Conservation (phyloP, 2,797 vertebrate species). For the Hipposideros larvatus region DNA sequence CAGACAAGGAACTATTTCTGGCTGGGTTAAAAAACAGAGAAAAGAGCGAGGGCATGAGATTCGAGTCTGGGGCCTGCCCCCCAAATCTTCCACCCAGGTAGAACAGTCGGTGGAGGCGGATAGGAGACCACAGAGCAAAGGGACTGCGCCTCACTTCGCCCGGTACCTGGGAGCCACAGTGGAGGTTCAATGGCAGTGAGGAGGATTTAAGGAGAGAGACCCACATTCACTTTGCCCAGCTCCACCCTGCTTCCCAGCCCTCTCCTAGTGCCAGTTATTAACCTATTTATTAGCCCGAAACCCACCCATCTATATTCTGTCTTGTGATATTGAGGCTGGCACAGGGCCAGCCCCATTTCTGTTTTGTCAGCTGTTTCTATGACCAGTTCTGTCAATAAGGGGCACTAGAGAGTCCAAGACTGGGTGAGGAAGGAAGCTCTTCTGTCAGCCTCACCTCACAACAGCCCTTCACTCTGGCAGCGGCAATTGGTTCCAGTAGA, state of each 20-base stretch:
- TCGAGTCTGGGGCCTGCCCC: not conserved
- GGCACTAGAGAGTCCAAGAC: not conserved
- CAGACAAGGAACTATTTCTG: not conserved
- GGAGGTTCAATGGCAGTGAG: no score
- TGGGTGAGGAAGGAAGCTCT: fast-evolving
- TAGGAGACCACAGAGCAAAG: not conserved
- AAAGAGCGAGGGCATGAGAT: not conserved
- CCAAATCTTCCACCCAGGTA: not conserved
- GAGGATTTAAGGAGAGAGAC: not conserved
- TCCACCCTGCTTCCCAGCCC: not conserved
- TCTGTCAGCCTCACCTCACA: not conserved
- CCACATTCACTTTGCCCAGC: not conserved
- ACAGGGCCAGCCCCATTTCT: not conserved
- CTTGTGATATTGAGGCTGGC: not conserved
- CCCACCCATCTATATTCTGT: not conserved
- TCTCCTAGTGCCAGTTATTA: not conserved
- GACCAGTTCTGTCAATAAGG: not conserved
- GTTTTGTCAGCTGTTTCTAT: not conserved
- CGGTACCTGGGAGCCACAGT: not conserved
- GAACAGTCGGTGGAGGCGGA: not conserved
- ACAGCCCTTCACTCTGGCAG: not conserved
- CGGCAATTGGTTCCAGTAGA: not conserved
- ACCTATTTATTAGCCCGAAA: not conserved
- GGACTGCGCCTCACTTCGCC: fast-evolving
- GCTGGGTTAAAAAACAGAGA: not conserved